phyloP scores from a whole-genome alignment of 2,888 invertebrate species.

The Orthonevra nobilis region DNA sequence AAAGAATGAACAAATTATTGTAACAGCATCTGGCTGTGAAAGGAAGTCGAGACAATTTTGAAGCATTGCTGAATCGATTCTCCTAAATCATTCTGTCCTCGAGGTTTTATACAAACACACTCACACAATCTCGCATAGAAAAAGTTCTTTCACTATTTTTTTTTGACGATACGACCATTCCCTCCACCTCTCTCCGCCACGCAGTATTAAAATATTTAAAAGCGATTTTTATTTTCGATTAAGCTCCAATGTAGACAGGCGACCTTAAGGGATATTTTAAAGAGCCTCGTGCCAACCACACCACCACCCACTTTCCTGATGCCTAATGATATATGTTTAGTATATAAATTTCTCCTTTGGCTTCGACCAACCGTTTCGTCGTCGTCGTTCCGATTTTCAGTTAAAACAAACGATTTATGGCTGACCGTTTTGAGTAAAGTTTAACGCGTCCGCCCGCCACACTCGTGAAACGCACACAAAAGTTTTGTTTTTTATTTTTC shows the following conservation, averaged over 20 bases:
- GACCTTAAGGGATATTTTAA: neutral
- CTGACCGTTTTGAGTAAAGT: conserved; percentile 20
- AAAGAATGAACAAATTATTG: conserved; percentile 39
- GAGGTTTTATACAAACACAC: conserved; percentile 21
- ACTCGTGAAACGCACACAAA: conserved; percentile 9
- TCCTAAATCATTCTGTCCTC: conserved; percentile 65
- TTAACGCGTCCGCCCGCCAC: conserved; percentile 14
- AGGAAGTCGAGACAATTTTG: conserved; percentile 50
- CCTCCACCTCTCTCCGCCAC: neutral
- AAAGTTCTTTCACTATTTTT: conserved; percentile 2
- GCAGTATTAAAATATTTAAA: conserved; percentile 33
- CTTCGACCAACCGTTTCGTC: conserved; percentile 1
- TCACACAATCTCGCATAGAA: conserved; percentile 4
- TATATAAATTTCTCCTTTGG: conserved; percentile 3
- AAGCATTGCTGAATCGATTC: conserved; percentile 60
- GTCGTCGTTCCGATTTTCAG: neutral
- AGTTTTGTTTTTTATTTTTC: no score
- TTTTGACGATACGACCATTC: no score
- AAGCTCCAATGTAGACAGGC: neutral
- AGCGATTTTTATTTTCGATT: conserved; percentile 54
- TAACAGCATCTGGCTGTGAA: conserved; percentile 64
- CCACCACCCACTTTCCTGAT: conserved; percentile 13
- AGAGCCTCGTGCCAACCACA: conserved; percentile 2
- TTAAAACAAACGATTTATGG: conserved; percentile 49
- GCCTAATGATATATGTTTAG: conserved; percentile 27